A percentile compares a stretch with the other conserved stretches of the same genome.
Conservation (phyloP, 2,113 vertebrate genomes). For the Mormyrus iriodes region DNA sequence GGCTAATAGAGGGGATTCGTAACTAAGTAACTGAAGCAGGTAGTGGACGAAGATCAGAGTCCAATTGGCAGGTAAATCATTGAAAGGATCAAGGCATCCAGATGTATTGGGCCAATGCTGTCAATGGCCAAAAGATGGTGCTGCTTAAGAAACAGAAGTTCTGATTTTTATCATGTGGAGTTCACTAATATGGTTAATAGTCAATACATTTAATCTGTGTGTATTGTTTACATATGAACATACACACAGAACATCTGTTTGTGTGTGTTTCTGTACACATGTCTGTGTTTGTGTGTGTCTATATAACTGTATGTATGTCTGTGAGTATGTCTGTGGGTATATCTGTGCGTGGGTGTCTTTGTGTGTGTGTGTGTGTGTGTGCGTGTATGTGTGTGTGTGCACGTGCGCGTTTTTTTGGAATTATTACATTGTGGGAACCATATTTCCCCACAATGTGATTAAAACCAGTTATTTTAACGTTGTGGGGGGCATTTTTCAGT, state of each 20-base stretch:
- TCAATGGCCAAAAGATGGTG: constrained; percentile 23
- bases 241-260: not conserved
- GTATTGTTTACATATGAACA: not conserved
- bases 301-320: not conserved
- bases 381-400: not conserved
- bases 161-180: not conserved
- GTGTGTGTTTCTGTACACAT: not conserved
- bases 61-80: constrained; percentile 56
- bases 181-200: not conserved
- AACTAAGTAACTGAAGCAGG: constrained; percentile 74
- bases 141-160: not conserved
- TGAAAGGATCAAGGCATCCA: constrained; percentile 28
- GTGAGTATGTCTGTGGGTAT: not conserved
- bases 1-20: constrained; percentile 65
- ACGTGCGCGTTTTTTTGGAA: not conserved
- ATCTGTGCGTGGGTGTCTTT: not conserved
- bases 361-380: not conserved
- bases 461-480: no score
- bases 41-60: constrained; percentile 42
- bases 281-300: not conserved
- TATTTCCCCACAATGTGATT: not conserved
- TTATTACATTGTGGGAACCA: not conserved
- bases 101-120: not conserved
- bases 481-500: not conserved
- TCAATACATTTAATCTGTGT: not conserved